Percentiles rank a stretch among this genome's conserved stretches.
These are phyloP conservation scores for Sitta carolinensis DNA, from an alignment of 2,797 vertebrate species.

Conservation along the genomic window DNA sequence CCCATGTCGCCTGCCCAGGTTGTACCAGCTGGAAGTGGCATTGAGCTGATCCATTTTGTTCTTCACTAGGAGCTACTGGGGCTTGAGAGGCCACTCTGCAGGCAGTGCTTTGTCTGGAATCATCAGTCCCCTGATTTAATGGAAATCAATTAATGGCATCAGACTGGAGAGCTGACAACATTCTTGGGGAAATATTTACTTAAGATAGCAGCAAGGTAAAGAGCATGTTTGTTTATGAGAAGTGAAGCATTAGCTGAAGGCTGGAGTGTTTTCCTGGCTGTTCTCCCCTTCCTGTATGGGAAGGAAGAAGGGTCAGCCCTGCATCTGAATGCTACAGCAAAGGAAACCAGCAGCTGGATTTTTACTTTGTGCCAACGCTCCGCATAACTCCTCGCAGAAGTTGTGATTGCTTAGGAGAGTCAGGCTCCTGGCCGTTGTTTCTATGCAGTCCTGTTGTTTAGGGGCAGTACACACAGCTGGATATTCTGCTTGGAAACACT, in stretches of 20 bases:
- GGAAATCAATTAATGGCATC: slow-evolving; percentile 40
- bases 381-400: neutral
- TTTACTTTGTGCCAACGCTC: neutral
- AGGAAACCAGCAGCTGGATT: neutral
- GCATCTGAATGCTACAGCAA: neutral
- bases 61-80: neutral
- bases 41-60: accelerated
- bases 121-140: neutral
- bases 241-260: neutral
- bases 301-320: neutral
- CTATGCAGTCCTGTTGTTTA: neutral
- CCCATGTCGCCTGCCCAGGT: neutral
- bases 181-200: slow-evolving; percentile 44
- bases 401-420: neutral
- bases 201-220: slow-evolving; percentile 53
- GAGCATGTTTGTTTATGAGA: slow-evolving; percentile 47
- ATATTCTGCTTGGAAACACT: neutral
- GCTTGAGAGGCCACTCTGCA: neutral
- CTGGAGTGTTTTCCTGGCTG: neutral
- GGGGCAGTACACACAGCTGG: neutral
- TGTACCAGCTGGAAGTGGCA: neutral
- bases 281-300: neutral
- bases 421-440: neutral
- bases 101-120: neutral
- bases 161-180: neutral